phyloP scores from a whole-genome alignment of 64 coral and sea anemone genomes.

The Pocillopora damicornis region DNA sequence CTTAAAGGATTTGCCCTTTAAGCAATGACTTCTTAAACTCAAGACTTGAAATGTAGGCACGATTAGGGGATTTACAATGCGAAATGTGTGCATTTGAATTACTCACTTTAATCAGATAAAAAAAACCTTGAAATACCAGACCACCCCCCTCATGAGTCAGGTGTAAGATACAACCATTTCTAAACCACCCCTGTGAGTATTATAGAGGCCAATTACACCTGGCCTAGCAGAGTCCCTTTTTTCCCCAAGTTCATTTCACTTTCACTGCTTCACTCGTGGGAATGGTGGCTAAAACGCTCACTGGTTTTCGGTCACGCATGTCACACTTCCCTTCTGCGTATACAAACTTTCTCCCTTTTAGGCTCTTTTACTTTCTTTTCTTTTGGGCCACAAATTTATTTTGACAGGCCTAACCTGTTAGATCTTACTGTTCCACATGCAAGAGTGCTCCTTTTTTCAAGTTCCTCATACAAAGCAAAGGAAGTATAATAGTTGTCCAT shows the following conservation, averaged over 20 bases:
- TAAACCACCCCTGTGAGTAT: constrained; percentile 45
- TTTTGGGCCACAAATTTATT: too few species aligned
- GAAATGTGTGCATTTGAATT: constrained; percentile 40
- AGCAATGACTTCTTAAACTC: constrained; percentile 18
- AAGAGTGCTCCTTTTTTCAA: neutral
- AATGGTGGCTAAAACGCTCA: neutral
- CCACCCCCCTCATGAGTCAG: constrained; percentile 26
- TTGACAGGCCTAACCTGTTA: too few species aligned
- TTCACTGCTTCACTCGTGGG: constrained; percentile 24
- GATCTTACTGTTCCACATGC: constrained; percentile 35
- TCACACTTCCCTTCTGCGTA: too few species aligned
- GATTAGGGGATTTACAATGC: constrained; percentile 14
- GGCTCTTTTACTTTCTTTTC: too few species aligned
- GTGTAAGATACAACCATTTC: constrained; percentile 21
- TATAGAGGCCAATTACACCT: constrained; percentile 36
- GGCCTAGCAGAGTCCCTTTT: constrained; percentile 28
- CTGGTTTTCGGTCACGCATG: too few species aligned
- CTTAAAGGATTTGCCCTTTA: constrained; percentile 17
- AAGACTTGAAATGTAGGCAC: constrained; percentile 3
- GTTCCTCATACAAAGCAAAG: neutral
- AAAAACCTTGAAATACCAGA: constrained; percentile 49
- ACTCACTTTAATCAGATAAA: constrained; percentile 9
- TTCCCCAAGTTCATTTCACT: constrained; percentile 25
- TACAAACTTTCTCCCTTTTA: too few species aligned
- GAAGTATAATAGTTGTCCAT: constrained; percentile 42